Conservation (phyloP, 2,888 invertebrate species). For the Drosophila gaucha region DNA sequence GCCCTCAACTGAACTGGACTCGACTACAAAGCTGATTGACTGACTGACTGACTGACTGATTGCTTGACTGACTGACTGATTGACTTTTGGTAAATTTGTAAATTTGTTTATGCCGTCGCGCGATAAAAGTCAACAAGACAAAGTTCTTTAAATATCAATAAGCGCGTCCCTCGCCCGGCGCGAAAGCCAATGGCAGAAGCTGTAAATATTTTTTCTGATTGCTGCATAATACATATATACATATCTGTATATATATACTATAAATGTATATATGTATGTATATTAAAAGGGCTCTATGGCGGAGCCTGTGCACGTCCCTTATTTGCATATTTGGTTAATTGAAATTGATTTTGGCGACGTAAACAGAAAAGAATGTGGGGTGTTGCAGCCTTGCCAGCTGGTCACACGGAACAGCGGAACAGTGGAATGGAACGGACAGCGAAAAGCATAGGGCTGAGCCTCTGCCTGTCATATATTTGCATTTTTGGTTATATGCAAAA, state of each 20-base stretch:
- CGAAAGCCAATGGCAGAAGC: not conserved
- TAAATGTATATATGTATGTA: not conserved
- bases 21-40: constrained; percentile 13
- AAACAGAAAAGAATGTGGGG: constrained; percentile 21
- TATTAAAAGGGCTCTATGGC: not conserved
- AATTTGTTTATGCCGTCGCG: constrained; percentile 63
- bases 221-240: constrained; percentile 30
- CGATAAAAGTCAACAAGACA: constrained; percentile 61
- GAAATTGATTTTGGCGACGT: constrained; percentile 66
- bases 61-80: constrained; percentile 2
- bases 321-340: constrained; percentile 78
- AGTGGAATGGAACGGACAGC: not conserved
- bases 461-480: not conserved
- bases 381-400: constrained; percentile 8
- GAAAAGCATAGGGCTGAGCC: not conserved
- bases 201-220: constrained; percentile 6
- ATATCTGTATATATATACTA: constrained; percentile 14
- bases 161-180: constrained; percentile 3
- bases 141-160: constrained; percentile 51
- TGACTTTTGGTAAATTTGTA: constrained; percentile 37
- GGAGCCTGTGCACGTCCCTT: constrained; percentile 13
- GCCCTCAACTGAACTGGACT: constrained; percentile 14
- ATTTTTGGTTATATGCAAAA: not conserved
- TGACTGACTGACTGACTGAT: constrained; percentile 17
- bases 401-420: constrained; percentile 8